Percentiles rank a stretch among this genome's conserved stretches.
phyloP scores from a whole-genome alignment of 2,797 vertebrate genomes.

The Adelosebastes latens region DNA sequence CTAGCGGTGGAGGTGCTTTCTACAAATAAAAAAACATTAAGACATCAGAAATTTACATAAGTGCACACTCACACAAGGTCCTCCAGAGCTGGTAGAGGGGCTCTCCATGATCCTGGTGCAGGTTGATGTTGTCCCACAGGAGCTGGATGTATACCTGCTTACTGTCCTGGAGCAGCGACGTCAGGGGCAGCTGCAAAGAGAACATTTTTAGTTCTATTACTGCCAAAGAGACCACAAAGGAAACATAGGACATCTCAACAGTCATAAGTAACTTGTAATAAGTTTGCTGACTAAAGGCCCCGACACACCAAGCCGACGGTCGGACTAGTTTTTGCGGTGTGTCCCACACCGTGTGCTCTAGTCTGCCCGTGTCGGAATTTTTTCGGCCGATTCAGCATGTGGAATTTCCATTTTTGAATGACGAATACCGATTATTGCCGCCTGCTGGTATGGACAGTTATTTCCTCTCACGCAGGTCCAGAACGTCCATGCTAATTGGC shows the following conservation, averaged over 20 bases:
- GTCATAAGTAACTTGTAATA: no score
- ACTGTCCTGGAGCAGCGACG: conserved; percentile 93
- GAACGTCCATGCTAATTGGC: no score
- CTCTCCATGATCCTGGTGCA: conserved; percentile 92
- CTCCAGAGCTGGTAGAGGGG: conserved; percentile 95
- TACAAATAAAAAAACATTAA: neutral
- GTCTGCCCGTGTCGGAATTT: no score
- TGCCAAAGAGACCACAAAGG: neutral
- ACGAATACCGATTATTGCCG: no score
- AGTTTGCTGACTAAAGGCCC: no score
- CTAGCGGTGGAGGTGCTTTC: conserved; percentile 1
- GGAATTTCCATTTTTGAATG: no score
- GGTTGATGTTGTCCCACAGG: conserved; percentile 97
- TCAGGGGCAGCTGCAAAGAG: conserved; percentile 88
- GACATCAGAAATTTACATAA: neutral
- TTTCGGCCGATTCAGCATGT: no score
- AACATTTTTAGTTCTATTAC: neutral
- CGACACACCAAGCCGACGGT: no score
- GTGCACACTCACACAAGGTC: conserved; percentile 88
- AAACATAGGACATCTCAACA: neutral
- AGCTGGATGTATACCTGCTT: conserved; percentile 95
- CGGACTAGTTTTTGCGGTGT: no score
- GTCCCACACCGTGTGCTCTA: no score
- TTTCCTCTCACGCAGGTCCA: no score
- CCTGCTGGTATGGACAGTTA: no score